Conservation (phyloP, 37 sponge, comb jelly and placozoan genomes). For the Geodia barretti region DNA sequence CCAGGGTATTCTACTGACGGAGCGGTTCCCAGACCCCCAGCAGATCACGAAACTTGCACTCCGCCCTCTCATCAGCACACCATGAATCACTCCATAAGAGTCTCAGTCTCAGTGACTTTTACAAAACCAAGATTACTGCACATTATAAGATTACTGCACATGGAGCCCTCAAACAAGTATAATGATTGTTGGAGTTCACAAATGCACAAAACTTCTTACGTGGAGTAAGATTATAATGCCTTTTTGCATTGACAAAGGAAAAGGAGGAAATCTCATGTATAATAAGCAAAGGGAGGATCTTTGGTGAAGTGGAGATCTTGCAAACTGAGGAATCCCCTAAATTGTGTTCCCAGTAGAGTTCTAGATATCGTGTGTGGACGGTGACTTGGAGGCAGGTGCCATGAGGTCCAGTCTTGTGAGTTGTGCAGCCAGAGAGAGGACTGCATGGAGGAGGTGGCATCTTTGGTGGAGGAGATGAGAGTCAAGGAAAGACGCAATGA, state of each 20-base stretch:
- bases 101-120: background rate
- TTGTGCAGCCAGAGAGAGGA: background rate
- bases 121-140: background rate
- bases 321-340: too few relatives aligned
- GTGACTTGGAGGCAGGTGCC: constrained; percentile 1
- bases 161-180: too few relatives aligned
- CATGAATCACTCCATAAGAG: background rate
- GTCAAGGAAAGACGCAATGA: too few relatives aligned
- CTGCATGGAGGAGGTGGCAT: background rate
- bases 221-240: too few relatives aligned
- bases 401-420: background rate
- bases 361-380: too few relatives aligned
- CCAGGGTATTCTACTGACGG: constrained; percentile 64
- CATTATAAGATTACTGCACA: background rate
- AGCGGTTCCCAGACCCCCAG: constrained; percentile 32
- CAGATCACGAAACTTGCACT: background rate
- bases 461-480: too few relatives aligned
- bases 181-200: too few relatives aligned
- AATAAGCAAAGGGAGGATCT: too few relatives aligned
- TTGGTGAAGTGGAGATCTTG: too few relatives aligned
- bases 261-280: background rate
- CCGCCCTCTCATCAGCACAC: background rate
- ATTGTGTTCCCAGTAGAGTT: too few relatives aligned
- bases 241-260: background rate
- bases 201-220: too few relatives aligned